Percentiles rank a stretch among this genome's conserved stretches.
Evolutionary conservation across 2,888 invertebrate genomes (phyloP).

Genomic region (Nineta flava): DNA sequence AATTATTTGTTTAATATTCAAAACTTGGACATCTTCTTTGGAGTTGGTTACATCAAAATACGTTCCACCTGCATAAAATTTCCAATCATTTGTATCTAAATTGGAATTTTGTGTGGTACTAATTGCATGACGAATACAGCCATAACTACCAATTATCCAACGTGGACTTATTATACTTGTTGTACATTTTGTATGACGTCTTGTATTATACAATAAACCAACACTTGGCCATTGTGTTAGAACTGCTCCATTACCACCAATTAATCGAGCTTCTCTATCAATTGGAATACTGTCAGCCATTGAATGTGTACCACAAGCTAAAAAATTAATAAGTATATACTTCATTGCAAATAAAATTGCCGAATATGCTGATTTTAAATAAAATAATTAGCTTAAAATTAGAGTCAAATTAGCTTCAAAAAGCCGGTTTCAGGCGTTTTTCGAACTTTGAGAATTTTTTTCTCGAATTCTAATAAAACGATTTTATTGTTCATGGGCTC

Average conservation of each 20-base stretch:
- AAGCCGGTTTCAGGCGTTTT: too few species aligned
- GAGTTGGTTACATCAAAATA: conserved; percentile 20
- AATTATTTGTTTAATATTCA: conserved; percentile 28
- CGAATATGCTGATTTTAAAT: too few species aligned
- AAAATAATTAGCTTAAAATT: too few species aligned
- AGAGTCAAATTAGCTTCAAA: too few species aligned
- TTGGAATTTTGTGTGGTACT: conserved; percentile 5
- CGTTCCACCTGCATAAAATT: conserved; percentile 24
- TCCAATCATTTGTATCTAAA: conserved; percentile 18
- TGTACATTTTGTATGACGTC: conserved; percentile 29
- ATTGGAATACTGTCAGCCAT: conserved; percentile 14
- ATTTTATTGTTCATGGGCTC: too few species aligned
- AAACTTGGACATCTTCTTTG: conserved; percentile 22
- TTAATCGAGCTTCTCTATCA: conserved; percentile 27
- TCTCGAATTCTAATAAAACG: too few species aligned
- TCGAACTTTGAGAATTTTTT: too few species aligned
- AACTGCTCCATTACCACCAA: conserved; percentile 31
- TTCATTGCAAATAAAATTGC: neutral
- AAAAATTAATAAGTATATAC: conserved; percentile 9
- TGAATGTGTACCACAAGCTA: conserved; percentile 28
- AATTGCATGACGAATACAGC: conserved; percentile 23
- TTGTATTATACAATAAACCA: conserved; percentile 31
- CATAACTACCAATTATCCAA: conserved; percentile 33
- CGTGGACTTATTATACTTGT: conserved; percentile 30
- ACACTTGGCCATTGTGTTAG: conserved; percentile 40